Conservation (phyloP, 2,113 vertebrate species). For the Rhynchomys soricoides region DNA sequence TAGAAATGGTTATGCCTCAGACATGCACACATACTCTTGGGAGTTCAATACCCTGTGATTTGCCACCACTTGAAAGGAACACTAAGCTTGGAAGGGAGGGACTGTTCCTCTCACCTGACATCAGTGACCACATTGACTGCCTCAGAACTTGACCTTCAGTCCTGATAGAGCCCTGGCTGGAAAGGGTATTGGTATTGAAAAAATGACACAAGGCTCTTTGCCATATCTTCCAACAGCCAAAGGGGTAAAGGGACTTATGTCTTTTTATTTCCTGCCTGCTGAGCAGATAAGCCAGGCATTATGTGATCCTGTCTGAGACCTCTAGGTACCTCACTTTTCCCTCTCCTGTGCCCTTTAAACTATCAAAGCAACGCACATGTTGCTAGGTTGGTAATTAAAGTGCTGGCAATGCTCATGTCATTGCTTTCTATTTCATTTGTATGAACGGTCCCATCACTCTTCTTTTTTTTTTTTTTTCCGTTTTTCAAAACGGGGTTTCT, state of each 20-base stretch:
- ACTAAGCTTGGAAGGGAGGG: neutral
- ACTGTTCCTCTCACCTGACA: neutral
- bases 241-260: neutral
- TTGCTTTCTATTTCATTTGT: constrained; percentile 67
- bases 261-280: neutral
- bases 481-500: too few relatives aligned
- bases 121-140: neutral
- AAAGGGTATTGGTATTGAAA: neutral
- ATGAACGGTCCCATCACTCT: constrained; percentile 63
- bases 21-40: fast-evolving
- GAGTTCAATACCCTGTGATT: neutral
- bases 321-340: neutral
- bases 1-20: neutral
- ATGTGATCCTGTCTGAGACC: neutral
- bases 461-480: too few relatives aligned
- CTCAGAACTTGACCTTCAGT: neutral
- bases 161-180: neutral
- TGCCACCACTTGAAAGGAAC: neutral
- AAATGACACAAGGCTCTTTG: neutral
- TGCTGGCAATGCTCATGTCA: constrained; percentile 23
- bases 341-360: constrained; percentile 9
- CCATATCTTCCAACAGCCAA: neutral
- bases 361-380: constrained; percentile 41
- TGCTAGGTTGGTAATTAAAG: constrained; percentile 55
- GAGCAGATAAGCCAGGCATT: neutral